phyloP scores from a whole-genome alignment of 2,888 invertebrate genomes.

The Stenoptilia bipunctidactyla region DNA sequence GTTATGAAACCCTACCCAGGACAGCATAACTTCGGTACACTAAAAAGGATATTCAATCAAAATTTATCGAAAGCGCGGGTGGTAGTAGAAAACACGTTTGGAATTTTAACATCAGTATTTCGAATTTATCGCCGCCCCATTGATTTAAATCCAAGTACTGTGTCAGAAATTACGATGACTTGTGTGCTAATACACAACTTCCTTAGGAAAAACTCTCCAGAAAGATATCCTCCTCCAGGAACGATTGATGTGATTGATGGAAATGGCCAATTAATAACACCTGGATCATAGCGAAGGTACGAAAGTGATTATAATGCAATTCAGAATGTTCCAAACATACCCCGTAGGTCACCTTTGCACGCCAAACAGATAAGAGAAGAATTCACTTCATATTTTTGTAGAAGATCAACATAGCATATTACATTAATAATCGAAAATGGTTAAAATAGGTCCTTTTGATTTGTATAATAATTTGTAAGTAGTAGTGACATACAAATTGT shows the following conservation, averaged over 20 bases:
- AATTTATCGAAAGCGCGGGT: conserved; percentile 10
- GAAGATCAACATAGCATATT: too few species aligned
- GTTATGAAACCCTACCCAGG: conserved; percentile 14
- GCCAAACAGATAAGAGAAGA: too few species aligned
- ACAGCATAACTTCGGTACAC: conserved; percentile 4
- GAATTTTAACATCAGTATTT: conserved; percentile 14
- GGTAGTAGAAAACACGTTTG: conserved; percentile 18
- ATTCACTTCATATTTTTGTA: too few species aligned
- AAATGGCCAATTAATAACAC: too few species aligned
- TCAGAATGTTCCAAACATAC: conserved; percentile 13
- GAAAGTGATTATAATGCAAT: too few species aligned
- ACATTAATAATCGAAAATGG: too few species aligned
- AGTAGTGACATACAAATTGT: too few species aligned
- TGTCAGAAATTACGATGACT: conserved; percentile 12
- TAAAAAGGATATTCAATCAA: conserved; percentile 11
- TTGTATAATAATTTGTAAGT: too few species aligned
- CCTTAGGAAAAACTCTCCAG: conserved; percentile 15
- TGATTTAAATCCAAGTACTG: conserved; percentile 10
- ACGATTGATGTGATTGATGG: conserved; percentile 10
- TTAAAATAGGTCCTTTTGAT: too few species aligned
- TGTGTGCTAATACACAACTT: conserved; percentile 18
- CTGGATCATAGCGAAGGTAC: too few species aligned
- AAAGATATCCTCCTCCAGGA: conserved; percentile 11
- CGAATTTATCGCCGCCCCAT: conserved; percentile 15
- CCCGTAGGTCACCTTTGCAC: conserved; percentile 14